Base-by-base conservation (phyloP, 37 sponge, comb jelly and placozoan species). In the Spongia lamella region DNA sequence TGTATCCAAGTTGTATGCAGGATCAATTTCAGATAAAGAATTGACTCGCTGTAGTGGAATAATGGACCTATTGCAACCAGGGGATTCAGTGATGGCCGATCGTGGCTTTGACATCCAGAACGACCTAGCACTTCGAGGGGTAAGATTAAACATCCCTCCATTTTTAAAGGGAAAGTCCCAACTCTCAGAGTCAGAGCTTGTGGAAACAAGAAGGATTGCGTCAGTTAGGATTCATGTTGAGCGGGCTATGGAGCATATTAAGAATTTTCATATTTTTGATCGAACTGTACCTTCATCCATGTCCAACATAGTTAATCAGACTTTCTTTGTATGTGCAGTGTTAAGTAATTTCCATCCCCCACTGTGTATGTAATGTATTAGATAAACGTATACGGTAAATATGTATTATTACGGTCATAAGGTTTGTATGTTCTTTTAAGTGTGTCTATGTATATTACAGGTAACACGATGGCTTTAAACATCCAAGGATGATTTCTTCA, bases 81-180 rank as follows among this genome's bases (percentile, higher is more conserved):
- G n/a, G n/a, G n/a, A n/a, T n/a, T n/a, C n/a, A 81, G n/a, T n/a
- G n/a, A n/a, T n/a, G n/a, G n/a, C n/a, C n/a, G n/a, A n/a, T n/a
- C n/a, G n/a, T n/a, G n/a, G 87, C 16, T 80, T 86, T 55, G 76
- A 79, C 70, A 86, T 86, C 17, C 51, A 86, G 38, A 81, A 86
- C 16, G 75, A 73, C 49, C 58, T 86, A 54, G 29, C 56, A 21
- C 40, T 31, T 47, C 43, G 70, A 86, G n/a, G n/a, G n/a, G n/a
- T n/a, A n/a, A n/a, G n/a, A n/a, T n/a, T n/a, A n/a, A n/a, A n/a
- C n/a, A n/a, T 80, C n/a, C 87, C 87, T 22, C 81, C 87, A 33
- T 86, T 86, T 65, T 25, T 83, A 30, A 79, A 63, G 38, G 73
- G 68, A 15, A 76, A 81, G 53, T 22, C 38, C 7, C 88, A 87